These are phyloP conservation scores for Rhogogaster chlorosoma DNA, from an alignment of 2,888 invertebrate genomes.

Conservation along the genomic window DNA sequence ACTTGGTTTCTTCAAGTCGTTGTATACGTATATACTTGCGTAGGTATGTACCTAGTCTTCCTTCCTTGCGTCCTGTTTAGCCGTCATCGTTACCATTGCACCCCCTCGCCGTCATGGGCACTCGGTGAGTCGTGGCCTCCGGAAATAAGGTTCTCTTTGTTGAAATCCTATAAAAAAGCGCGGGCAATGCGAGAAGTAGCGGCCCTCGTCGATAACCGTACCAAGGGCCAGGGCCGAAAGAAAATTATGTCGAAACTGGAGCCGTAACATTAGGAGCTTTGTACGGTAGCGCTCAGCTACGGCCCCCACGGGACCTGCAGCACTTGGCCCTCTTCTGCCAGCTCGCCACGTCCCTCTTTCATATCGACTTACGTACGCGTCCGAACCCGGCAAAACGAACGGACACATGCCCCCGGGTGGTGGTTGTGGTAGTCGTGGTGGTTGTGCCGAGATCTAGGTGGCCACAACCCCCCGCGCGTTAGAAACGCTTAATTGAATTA, in stretches of 20 bases:
- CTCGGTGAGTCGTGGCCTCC: slow-evolving; percentile 54
- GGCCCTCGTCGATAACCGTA: slow-evolving; percentile 62
- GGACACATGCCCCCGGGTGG: slow-evolving; percentile 73
- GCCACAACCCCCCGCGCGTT: slow-evolving; percentile 47
- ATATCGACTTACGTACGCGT: slow-evolving; percentile 55
- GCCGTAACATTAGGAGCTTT: slow-evolving; percentile 77
- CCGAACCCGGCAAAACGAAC: slow-evolving; percentile 61
- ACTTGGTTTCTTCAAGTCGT: slow-evolving; percentile 5
- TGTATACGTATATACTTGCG: not conserved
- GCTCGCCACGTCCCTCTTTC: slow-evolving; percentile 63
- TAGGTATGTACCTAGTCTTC: slow-evolving; percentile 2
- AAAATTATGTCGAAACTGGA: slow-evolving; percentile 77
- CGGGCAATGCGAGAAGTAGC: slow-evolving; percentile 47
- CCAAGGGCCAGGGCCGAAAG: slow-evolving; percentile 61
- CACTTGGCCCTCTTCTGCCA: slow-evolving; percentile 65
- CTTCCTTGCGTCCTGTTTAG: not conserved
- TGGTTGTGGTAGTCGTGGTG: slow-evolving; percentile 57
- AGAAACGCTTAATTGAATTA: slow-evolving; percentile 76
- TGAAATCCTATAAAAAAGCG: slow-evolving; percentile 65
- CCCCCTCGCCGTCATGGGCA: slow-evolving; percentile 4
- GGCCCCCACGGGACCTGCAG: slow-evolving; percentile 70
- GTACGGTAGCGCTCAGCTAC: slow-evolving; percentile 74
- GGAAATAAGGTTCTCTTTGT: slow-evolving; percentile 72
- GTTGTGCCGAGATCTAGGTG: slow-evolving; percentile 12
- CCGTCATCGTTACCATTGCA: not conserved